Conservation (phyloP, 2,888 invertebrate genomes). For the Tachina fera region DNA sequence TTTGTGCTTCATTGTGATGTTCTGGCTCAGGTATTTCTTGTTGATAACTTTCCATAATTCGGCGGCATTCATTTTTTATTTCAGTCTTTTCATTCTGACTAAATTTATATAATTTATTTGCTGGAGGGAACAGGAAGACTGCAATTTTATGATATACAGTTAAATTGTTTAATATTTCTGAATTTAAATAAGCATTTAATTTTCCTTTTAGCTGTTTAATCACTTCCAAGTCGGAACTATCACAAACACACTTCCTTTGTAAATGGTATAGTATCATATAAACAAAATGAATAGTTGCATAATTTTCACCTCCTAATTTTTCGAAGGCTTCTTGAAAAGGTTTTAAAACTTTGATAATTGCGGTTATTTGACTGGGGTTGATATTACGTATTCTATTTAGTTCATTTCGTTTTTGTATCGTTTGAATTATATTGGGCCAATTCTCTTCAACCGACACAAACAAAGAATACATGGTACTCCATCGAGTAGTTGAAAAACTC, state of each 20-base stretch:
- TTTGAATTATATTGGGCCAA: slow-evolving; percentile 44
- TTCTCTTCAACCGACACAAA: slow-evolving; percentile 44
- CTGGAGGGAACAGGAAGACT: slow-evolving; percentile 68
- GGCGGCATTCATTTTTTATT: slow-evolving; percentile 60
- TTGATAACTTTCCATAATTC: slow-evolving; percentile 54
- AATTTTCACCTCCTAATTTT: slow-evolving; percentile 46
- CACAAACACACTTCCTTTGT: not conserved
- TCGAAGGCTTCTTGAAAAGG: slow-evolving; percentile 39
- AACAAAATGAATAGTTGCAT: slow-evolving; percentile 48
- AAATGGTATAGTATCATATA: slow-evolving; percentile 24
- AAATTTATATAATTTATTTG: slow-evolving; percentile 67
- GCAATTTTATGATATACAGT: slow-evolving; percentile 66
- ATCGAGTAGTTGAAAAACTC: slow-evolving; percentile 46
- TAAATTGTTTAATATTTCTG: slow-evolving; percentile 49
- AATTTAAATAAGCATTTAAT: slow-evolving; percentile 6
- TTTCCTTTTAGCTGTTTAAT: too few species aligned
- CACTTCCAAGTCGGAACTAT: not conserved
- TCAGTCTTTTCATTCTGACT: slow-evolving; percentile 46
- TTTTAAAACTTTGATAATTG: slow-evolving; percentile 43
- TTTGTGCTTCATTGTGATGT: not conserved
- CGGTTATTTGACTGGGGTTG: slow-evolving; percentile 6
- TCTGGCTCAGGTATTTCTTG: not conserved
- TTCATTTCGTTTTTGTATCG: slow-evolving; percentile 35
- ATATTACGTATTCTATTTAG: slow-evolving; percentile 15
- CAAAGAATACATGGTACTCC: slow-evolving; percentile 56